Evolutionary conservation across 1,140 invertebrate genomes (phyloP).

Genomic region (Lysiphlebus fabarum): DNA sequence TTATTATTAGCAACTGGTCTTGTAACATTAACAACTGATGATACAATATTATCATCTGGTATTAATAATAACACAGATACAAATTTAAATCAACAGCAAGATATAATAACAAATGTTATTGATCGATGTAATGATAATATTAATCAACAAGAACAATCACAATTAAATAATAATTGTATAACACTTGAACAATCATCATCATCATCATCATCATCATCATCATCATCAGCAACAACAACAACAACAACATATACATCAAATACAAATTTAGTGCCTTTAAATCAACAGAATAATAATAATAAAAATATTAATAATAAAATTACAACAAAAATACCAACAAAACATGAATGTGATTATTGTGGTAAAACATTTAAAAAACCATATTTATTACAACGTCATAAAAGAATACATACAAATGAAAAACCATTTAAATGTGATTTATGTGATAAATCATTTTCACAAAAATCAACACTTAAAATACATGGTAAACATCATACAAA

Average conservation of each 20-base stretch:
- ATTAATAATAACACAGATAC: too few species aligned
- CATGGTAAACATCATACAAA: slow-evolving; percentile 64
- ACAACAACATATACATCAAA: too few species aligned
- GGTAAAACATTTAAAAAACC: slow-evolving; percentile 49
- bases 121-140: background rate
- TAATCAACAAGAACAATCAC: too few species aligned
- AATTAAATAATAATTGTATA: too few species aligned
- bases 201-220: too few species aligned
- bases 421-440: slow-evolving; percentile 64
- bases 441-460: slow-evolving; percentile 65
- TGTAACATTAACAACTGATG: slow-evolving; percentile 43
- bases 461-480: slow-evolving; percentile 63
- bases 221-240: too few species aligned
- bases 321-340: slow-evolving; percentile 28
- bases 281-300: background rate
- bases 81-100: background rate
- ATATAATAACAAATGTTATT: background rate
- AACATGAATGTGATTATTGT: slow-evolving; percentile 46
- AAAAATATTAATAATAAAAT: too few species aligned
- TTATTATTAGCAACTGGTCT: slow-evolving; percentile 41
- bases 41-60: slow-evolving; percentile 23
- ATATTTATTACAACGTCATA: slow-evolving; percentile 47
- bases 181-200: too few species aligned
- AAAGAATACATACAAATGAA: slow-evolving; percentile 66
- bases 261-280: too few species aligned